Evolutionary conservation across 2,113 vertebrate species (phyloP).

Genomic region (Acrocephalus kingi): DNA sequence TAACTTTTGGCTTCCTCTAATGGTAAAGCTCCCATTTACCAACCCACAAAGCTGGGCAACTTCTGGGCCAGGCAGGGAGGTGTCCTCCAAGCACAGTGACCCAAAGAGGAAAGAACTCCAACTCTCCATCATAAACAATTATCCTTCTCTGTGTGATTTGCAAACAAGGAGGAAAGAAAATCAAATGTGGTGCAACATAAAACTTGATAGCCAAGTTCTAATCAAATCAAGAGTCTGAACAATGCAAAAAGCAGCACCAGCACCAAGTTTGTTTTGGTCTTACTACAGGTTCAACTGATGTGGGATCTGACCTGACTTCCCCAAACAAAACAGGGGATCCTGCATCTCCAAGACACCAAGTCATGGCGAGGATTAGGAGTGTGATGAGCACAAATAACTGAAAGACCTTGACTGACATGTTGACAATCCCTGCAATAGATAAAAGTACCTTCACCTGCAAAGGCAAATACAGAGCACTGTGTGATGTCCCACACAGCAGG

Average conservation of each 20-base stretch:
- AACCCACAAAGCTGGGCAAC: not conserved
- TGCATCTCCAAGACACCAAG: not conserved
- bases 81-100: not conserved
- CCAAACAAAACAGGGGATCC: not conserved
- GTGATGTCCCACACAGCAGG: not conserved
- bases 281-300: not conserved
- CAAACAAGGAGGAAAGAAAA: not conserved
- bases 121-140: not conserved
- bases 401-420: not conserved
- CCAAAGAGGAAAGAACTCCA: not conserved
- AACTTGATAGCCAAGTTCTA: not conserved
- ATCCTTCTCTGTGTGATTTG: not conserved
- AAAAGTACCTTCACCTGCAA: not conserved
- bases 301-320: not conserved
- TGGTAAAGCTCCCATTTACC: not conserved
- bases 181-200: not conserved
- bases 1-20: not conserved
- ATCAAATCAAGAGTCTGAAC: not conserved
- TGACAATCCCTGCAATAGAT: not conserved
- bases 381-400: not conserved
- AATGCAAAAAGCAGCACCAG: not conserved
- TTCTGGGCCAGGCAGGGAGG: not conserved
- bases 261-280: not conserved
- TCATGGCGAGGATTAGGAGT: rapidly evolving
- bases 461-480: not conserved